Percentiles rank a stretch among this genome's conserved stretches.
Conservation (phyloP, 1,140 invertebrate genomes). For the Bombus impatiens region DNA sequence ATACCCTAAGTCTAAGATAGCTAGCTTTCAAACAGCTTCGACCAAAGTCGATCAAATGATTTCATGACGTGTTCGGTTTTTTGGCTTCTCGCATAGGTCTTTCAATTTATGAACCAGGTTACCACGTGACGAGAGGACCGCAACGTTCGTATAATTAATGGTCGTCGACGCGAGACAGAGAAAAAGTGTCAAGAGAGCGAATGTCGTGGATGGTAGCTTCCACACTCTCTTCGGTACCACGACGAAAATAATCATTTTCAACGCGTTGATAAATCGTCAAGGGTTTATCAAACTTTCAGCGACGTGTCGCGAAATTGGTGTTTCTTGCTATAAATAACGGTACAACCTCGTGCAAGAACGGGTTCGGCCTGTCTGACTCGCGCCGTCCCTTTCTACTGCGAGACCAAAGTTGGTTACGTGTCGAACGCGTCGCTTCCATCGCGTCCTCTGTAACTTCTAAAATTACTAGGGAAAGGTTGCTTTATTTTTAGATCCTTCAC, state of each 20-base stretch:
- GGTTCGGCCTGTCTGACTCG: not conserved
- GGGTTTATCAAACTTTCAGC: not conserved
- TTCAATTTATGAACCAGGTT: constrained; percentile 9
- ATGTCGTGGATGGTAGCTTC: not conserved
- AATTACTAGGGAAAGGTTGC: not conserved
- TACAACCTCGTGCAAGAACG: not conserved
- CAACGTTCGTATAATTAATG: constrained; percentile 8
- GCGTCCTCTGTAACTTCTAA: not conserved
- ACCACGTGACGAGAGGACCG: not conserved
- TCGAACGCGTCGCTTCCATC: not conserved
- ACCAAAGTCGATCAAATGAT: not conserved
- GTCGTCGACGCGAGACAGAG: not conserved
- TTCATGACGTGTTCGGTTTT: not conserved
- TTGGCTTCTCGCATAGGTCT: too few relatives aligned
- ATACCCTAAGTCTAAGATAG: not conserved
- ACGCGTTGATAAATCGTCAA: not conserved
- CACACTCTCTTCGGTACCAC: not conserved
- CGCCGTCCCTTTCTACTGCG: not conserved
- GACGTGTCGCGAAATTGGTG: not conserved
- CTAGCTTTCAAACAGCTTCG: not conserved
- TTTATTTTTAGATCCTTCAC: not conserved
- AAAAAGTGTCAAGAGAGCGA: not conserved
- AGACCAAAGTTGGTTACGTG: not conserved
- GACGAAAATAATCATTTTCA: not conserved
- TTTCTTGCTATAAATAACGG: not conserved